phyloP scores from a whole-genome alignment of 1,140 invertebrate species.

The Whitmania pigra region DNA sequence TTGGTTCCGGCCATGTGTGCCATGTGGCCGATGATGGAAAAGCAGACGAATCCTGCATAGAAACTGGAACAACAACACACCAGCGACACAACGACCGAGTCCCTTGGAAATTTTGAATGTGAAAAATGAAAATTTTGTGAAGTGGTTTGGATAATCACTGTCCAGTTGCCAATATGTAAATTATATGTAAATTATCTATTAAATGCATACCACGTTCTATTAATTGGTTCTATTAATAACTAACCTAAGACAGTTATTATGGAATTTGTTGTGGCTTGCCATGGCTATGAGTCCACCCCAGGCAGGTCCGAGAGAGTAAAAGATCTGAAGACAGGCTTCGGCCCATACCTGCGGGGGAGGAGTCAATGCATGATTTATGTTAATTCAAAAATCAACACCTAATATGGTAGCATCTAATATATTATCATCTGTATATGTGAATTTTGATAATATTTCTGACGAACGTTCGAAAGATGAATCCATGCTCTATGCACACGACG shows the following conservation, averaged over 20 bases:
- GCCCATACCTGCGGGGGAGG: constrained; percentile 57
- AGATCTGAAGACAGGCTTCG: constrained; percentile 73
- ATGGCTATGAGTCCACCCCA: constrained; percentile 81
- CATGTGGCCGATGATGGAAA: constrained; percentile 34
- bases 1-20: constrained; percentile 20
- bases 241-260: constrained; percentile 61
- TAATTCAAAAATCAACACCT: too few relatives aligned
- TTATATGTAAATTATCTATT: too few relatives aligned
- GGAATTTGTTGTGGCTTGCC: constrained; percentile 76
- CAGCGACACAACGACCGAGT: constrained; percentile 64
- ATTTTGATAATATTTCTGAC: too few relatives aligned
- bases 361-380: too few relatives aligned
- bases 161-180: background rate
- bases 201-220: too few relatives aligned
- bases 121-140: constrained; percentile 19
- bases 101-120: too few relatives aligned
- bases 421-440: too few relatives aligned
- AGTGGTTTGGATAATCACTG: too few relatives aligned
- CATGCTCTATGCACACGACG: too few relatives aligned
- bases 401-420: too few relatives aligned
- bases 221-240: background rate
- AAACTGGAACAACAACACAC: constrained; percentile 71
- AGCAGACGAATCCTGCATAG: constrained; percentile 31
- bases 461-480: too few relatives aligned
- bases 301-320: constrained; percentile 73